phyloP scores from a whole-genome alignment of 53 echinoderm and acorn worm species.

The Holothuria scabra region DNA sequence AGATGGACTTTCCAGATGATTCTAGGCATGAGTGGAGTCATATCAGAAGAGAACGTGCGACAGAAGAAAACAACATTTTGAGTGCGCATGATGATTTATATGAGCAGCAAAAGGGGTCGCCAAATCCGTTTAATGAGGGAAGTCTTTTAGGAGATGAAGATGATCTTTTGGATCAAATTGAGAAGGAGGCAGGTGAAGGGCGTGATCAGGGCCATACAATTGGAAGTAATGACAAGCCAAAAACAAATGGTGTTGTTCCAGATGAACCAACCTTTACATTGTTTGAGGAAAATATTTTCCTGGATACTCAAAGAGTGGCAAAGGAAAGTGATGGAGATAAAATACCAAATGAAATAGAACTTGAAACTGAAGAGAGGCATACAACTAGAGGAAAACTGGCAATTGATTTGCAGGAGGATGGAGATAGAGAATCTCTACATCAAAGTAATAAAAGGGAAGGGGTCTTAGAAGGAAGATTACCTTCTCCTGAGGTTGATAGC shows the following conservation, averaged over 20 bases:
- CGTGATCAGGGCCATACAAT: too few relatives aligned
- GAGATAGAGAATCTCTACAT: too few relatives aligned
- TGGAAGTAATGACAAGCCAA: background rate
- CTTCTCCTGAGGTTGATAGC: background rate
- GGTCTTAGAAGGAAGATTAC: background rate
- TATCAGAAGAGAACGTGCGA: too few relatives aligned
- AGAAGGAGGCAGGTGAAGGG: background rate
- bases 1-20: too few relatives aligned
- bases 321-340: background rate
- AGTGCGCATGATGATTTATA: too few relatives aligned
- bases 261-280: background rate
- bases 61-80: too few relatives aligned
- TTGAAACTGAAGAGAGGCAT: background rate
- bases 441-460: too few relatives aligned
- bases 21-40: too few relatives aligned
- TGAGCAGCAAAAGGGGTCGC: too few relatives aligned
- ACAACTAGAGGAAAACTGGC: background rate
- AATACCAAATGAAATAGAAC: background rate
- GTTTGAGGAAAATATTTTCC: slow-evolving; percentile 23
- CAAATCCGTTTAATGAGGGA: too few relatives aligned
- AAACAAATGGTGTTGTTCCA: background rate
- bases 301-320: background rate
- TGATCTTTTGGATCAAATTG: background rate
- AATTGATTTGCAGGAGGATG: background rate
- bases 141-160: too few relatives aligned